These are phyloP conservation scores for Drosophila pseudotalamancana DNA, from an alignment of 2,888 invertebrate species.

Conservation along the genomic window DNA sequence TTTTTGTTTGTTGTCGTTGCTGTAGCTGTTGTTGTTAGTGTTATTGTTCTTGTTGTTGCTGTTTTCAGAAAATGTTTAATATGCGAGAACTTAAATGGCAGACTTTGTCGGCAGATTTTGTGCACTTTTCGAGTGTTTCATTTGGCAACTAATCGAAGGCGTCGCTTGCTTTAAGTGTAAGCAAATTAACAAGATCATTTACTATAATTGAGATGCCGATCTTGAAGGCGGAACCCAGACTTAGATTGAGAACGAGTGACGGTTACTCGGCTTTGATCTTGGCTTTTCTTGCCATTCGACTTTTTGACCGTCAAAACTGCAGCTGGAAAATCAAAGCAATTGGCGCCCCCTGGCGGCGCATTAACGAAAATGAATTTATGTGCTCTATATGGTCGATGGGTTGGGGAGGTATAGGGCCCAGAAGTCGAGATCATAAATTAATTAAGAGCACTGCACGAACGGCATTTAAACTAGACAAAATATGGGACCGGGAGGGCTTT, in stretches of 20 bases:
- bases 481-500: conserved; percentile 32
- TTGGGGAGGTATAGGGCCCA: conserved; percentile 21
- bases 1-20: conserved; percentile 32
- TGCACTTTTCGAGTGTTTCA: conserved; percentile 46
- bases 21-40: no score
- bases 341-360: conserved; percentile 55
- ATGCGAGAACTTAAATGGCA: conserved; percentile 59
- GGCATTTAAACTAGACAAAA: conserved; percentile 58
- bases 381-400: conserved; percentile 15
- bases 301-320: conserved; percentile 35
- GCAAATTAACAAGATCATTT: conserved; percentile 80
- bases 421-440: conserved; percentile 63
- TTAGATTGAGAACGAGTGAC: conserved; percentile 31
- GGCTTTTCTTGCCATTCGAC: conserved; percentile 14
- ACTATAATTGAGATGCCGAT: conserved; percentile 67
- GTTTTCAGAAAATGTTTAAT: conserved; percentile 42
- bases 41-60: conserved; percentile 23
- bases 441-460: conserved; percentile 51
- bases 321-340: conserved; percentile 36
- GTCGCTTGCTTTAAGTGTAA: conserved; percentile 60
- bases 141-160: conserved; percentile 56
- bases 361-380: conserved; percentile 61
- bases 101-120: conserved; percentile 69
- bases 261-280: conserved; percentile 46
- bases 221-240: conserved; percentile 59